Evolutionary conservation across 2,113 vertebrate species (phyloP).

Genomic region (Origma solitaria): DNA sequence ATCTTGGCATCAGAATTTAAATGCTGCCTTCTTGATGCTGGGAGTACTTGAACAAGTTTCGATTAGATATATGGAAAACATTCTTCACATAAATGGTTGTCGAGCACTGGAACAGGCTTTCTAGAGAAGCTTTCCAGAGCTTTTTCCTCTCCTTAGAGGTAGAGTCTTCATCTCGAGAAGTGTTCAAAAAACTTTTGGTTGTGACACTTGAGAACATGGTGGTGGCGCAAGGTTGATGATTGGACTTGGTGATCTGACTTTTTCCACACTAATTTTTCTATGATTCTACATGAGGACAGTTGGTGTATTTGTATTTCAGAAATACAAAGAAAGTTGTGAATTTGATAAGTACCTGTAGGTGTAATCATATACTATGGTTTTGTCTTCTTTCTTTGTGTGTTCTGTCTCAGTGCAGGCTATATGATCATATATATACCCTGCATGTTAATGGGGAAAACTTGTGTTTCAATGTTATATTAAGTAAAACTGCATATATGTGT

Average conservation of each 20-base stretch:
- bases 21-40: neutral
- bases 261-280: neutral
- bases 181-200: neutral
- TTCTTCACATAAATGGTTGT: neutral
- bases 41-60: neutral
- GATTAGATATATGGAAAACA: neutral
- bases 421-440: accelerated
- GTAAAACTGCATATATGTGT: neutral
- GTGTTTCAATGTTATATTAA: neutral
- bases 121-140: too few species aligned
- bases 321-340: neutral
- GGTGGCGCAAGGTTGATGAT: accelerated
- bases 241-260: neutral
- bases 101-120: neutral
- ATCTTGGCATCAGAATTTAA: neutral
- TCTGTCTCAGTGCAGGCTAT: neutral
- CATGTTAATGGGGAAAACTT: neutral
- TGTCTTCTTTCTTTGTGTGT: neutral
- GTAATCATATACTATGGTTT: neutral
- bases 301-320: neutral
- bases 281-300: neutral
- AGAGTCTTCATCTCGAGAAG: neutral
- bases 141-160: too few species aligned
- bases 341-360: neutral
- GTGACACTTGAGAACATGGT: neutral